These are phyloP conservation scores for Germaria angustata DNA, from an alignment of 2,888 invertebrate species.

Conservation along the genomic window DNA sequence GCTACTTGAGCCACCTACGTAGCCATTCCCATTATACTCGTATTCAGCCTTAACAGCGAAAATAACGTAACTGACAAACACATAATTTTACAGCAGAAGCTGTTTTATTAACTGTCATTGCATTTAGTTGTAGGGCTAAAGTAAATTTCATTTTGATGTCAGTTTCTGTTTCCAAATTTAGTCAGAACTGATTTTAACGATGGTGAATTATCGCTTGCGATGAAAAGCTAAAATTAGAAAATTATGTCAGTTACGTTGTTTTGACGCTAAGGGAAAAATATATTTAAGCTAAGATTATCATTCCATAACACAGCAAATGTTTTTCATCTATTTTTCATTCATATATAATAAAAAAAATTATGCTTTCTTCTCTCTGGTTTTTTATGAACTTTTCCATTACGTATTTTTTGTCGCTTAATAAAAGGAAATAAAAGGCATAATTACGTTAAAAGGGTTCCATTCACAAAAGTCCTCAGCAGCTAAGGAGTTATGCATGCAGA, in stretches of 20 bases:
- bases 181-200: too few species aligned
- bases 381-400: constrained; percentile 9
- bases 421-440: constrained; percentile 57
- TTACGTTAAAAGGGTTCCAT: constrained; percentile 48
- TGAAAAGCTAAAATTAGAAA: too few species aligned
- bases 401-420: constrained; percentile 42
- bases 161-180: too few species aligned
- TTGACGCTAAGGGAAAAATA: too few species aligned
- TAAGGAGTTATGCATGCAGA: constrained; percentile 5
- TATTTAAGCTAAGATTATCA: constrained; percentile 51
- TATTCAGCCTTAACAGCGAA: too few species aligned
- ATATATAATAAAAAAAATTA: constrained; percentile 1
- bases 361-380: background rate
- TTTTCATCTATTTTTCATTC: constrained; percentile 30
- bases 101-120: too few species aligned
- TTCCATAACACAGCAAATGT: constrained; percentile 31
- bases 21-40: background rate
- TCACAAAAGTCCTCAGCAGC: constrained; percentile 31
- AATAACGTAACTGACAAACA: too few species aligned
- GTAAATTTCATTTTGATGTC: too few species aligned
- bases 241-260: too few species aligned
- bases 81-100: too few species aligned
- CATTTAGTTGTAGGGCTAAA: too few species aligned
- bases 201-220: too few species aligned
- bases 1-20: constrained; percentile 53